Conservation (phyloP, 2,888 invertebrate genomes). For the Pherbina coryleti region DNA sequence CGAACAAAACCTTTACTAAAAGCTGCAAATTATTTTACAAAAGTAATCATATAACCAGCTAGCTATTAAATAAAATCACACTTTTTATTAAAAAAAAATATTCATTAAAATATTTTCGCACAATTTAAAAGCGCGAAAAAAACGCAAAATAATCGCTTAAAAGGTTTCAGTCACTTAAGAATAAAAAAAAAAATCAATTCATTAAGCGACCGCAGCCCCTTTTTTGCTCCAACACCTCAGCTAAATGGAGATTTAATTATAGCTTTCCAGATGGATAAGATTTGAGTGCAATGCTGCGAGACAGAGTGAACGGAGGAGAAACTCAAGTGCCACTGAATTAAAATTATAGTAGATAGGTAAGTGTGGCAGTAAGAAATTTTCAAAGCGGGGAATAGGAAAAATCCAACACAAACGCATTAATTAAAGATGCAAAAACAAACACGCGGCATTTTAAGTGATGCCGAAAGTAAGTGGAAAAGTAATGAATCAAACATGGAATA, state of each 20-base stretch:
- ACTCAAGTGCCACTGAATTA: conserved; percentile 59
- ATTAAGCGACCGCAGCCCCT: neutral
- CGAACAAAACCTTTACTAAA: neutral
- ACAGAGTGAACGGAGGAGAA: neutral
- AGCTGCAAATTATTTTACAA: neutral
- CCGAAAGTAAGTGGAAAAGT: neutral
- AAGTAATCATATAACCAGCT: neutral
- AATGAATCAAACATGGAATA: too few species aligned
- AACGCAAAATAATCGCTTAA: neutral
- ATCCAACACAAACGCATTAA: neutral
- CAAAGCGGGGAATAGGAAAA: neutral
- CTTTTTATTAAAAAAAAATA: too few species aligned
- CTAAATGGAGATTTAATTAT: conserved; percentile 64
- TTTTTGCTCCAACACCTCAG: conserved; percentile 25
- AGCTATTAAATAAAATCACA: neutral
- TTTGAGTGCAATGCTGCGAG: neutral
- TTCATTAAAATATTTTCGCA: conserved; percentile 6
- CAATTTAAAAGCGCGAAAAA: neutral
- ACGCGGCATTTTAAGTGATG: neutral
- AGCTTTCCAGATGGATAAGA: conserved; percentile 47
- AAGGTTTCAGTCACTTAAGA: neutral
- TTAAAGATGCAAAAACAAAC: neutral
- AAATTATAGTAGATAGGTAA: neutral
- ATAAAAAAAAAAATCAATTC: conserved; percentile 2
- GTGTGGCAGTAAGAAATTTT: neutral